Base-by-base conservation (phyloP, 2,888 invertebrate genomes). In the Leucozona laternaria region DNA sequence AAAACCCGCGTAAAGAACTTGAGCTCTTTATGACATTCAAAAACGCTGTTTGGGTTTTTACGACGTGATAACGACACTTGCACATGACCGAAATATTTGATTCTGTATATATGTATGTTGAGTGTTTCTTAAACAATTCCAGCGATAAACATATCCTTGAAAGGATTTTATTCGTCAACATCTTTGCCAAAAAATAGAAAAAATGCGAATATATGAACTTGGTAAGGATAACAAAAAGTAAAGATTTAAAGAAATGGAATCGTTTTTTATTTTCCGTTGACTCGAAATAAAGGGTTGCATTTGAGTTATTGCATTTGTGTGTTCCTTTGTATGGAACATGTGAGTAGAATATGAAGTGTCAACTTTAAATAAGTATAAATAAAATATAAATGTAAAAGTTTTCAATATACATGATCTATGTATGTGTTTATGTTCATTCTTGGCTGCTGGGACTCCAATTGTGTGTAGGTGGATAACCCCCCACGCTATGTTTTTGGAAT, bases 61-160 rank as follows among this genome's bases (percentile, higher is more conserved):
- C 82, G 86, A 86, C 28, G 79, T 70, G 86, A 75, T 86, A 86
- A 86, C 86, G 78, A 71, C 79, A 66, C 78, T 66, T 71, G 82
- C 78, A 82, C 73, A 82, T 75, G 78, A 82, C 79, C 66, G 57
- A 82, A 82, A 71, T 78, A 73, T 73, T 48, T 43, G 77, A 43
- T 77, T 75, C 25, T n/a, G n/a, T n/a, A n/a, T n/a, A n/a, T n/a
- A n/a, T n/a, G n/a, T 34, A 28, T 78, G 62, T 71, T 45, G 81
- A 86, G 86, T 86, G 82, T 82, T 77, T 75, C 73, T 72, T 60
- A 66, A 68, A 73, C 77, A 72, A 73, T 64, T 86, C 25, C 53
- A 75, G 17, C 79, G 86, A 86, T 86, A 86, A 86, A 78, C 86
- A 75, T 82, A 72, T 86, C 86, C 73, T 86, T 72, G 34, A 50